phyloP scores from a whole-genome alignment of 2,797 vertebrate species.

The Crax fasciolata region DNA sequence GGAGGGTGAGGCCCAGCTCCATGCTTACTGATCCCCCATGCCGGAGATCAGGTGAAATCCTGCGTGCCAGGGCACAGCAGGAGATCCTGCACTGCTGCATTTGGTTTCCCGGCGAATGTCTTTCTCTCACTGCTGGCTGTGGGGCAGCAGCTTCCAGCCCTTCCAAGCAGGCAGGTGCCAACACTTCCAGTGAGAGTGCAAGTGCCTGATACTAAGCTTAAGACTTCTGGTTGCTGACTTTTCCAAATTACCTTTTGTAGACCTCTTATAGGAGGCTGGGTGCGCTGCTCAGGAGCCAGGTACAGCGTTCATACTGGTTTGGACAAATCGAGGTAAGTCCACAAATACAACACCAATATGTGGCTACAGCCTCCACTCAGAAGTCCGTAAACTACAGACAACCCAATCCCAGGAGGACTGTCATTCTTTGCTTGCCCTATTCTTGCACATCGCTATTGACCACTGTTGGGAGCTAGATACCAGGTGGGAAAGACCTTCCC shows the following conservation, averaged over 20 bases:
- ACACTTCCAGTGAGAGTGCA: neutral
- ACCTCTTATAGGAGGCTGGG: neutral
- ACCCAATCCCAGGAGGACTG: neutral
- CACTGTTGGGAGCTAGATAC: neutral
- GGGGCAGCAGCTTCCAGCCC: neutral
- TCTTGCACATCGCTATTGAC: neutral
- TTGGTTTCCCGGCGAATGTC: no score
- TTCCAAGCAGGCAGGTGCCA: neutral
- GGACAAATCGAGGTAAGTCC: neutral
- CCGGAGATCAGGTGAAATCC: rapidly evolving
- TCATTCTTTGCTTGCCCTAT: neutral
- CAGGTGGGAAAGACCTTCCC: neutral
- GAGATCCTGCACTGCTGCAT: neutral
- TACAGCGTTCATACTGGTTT: neutral
- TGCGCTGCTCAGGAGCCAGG: neutral
- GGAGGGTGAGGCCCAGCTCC: rapidly evolving
- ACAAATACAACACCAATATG: neutral
- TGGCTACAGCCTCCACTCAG: neutral
- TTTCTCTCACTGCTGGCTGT: neutral
- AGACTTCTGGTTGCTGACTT: neutral
- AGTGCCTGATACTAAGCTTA: neutral
- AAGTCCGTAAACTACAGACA: neutral
- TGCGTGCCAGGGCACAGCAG: neutral
- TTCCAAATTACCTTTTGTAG: neutral
- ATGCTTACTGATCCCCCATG: rapidly evolving